Conservation (phyloP, 1,140 invertebrate genomes). For the Neodiprion fabricii region DNA sequence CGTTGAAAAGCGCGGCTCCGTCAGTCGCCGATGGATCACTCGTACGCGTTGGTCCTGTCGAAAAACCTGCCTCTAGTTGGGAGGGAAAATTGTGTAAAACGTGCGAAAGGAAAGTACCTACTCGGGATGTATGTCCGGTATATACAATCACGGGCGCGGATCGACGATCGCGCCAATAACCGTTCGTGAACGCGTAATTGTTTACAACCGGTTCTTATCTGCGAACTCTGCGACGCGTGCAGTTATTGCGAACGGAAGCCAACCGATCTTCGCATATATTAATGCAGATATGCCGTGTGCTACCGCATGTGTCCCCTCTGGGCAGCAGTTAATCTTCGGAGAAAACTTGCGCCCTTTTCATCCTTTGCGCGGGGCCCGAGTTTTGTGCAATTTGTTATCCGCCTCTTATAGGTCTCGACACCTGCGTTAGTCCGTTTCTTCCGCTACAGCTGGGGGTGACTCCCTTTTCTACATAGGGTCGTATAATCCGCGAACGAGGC, state of each 20-base stretch:
- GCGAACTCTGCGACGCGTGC: slow-evolving; percentile 22
- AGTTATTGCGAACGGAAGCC: slow-evolving; percentile 51
- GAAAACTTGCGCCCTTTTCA: slow-evolving; percentile 31
- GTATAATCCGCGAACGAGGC: background rate
- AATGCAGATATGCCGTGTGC: slow-evolving; percentile 41
- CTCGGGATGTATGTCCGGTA: too few relatives aligned
- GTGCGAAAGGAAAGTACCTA: too few relatives aligned
- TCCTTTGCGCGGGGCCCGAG: slow-evolving; percentile 43
- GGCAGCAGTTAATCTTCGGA: slow-evolving; percentile 60
- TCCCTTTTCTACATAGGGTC: background rate
- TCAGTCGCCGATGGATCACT: too few relatives aligned
- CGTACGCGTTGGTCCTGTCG: too few relatives aligned
- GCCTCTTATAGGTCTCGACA: background rate
- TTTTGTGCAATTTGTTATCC: slow-evolving; percentile 22
- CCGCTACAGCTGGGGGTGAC: background rate
- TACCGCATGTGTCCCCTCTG: slow-evolving; percentile 57
- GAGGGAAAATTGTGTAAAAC: too few relatives aligned
- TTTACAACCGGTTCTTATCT: slow-evolving; percentile 3
- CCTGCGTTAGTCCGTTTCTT: background rate
- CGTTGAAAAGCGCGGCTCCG: too few relatives aligned
- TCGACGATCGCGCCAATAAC: background rate
- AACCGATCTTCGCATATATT: slow-evolving; percentile 55
- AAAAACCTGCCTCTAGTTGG: too few relatives aligned
- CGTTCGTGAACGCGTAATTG: background rate
- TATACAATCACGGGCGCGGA: too few relatives aligned